phyloP scores from a whole-genome alignment of 2,888 invertebrate genomes.

The Macrosiphum euphorbiae region DNA sequence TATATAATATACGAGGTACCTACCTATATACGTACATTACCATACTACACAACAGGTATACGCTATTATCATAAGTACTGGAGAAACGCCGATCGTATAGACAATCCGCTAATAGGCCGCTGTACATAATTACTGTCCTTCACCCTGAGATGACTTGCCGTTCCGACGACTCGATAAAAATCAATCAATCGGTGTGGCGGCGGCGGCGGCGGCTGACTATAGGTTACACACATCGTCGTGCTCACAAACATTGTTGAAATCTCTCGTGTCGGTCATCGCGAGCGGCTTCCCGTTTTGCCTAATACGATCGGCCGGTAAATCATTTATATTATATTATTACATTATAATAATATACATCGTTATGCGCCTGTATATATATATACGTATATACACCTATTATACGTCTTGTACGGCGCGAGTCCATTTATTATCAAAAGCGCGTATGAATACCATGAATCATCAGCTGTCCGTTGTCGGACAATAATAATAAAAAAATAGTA shows the following conservation, averaged over 20 bases:
- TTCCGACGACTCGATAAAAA: slow-evolving; percentile 2
- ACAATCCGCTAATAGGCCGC: slow-evolving; percentile 7
- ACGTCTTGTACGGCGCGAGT: no score
- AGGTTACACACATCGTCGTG: slow-evolving; percentile 26
- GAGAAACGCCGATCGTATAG: neutral
- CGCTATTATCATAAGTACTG: neutral
- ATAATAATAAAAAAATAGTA: neutral
- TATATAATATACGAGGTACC: neutral
- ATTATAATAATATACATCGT: slow-evolving; percentile 32
- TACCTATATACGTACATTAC: neutral
- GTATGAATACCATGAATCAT: neutral
- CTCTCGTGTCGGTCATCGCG: slow-evolving; percentile 41
- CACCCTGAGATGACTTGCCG: slow-evolving; percentile 51
- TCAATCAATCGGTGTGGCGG: slow-evolving; percentile 10
- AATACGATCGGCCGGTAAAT: slow-evolving; percentile 38
- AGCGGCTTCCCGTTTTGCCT: slow-evolving; percentile 55
- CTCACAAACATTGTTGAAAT: slow-evolving; percentile 32
- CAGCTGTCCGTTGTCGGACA: neutral
- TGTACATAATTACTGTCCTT: slow-evolving; percentile 43
- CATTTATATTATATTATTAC: slow-evolving; percentile 21
- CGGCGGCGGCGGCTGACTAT: neutral
- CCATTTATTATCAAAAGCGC: neutral
- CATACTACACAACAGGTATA: neutral
- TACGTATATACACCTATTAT: neutral
- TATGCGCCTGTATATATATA: neutral